Evolutionary conservation across 2,888 invertebrate species (phyloP), one percentile per base, ranked within the genome.

Genomic region (Lithophane semibrunnea): DNA sequence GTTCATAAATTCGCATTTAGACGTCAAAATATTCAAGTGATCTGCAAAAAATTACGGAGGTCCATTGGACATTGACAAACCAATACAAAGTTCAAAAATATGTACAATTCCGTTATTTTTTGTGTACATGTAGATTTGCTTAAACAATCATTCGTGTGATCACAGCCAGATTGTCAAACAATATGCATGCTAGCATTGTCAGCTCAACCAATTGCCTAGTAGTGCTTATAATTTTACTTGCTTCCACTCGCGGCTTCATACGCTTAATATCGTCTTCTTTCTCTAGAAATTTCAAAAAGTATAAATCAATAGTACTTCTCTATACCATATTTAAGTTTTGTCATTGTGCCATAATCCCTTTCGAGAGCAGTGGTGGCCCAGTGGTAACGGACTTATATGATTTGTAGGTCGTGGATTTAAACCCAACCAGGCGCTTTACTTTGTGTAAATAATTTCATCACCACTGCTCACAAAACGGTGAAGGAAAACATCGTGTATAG

Each of bases 21-120:
- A 37, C 8, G n/a, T 52, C 21, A 75, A 74, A 76, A 56, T 75
- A 73, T 75, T 44, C 42, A 24, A 73, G 13, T 29, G 1, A 58
- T 60, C 24, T 21, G n/a, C 76, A 44, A 73, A 56, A 56, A 52
- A 2, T 21, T 16, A 16, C 5, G 16, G 29, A 56, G 13, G 54
- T 75, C 44, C 16, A 58, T 7, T 60, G 13, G 16, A 18, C 29
- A 29, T 21, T 42, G 21, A 10, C 18, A 73, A 58, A 44, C 13
- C n/a, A 58, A 81, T 29, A 18, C 42, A 60, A 81, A 77, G 29
- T 73, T 73, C 42, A 81, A 52, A 37, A 56, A 29, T 29, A 77
- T 37, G 37, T 13, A 52, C 29, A 58, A 52, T 29, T 9, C 24
- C 29, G n/a, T 73, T 9, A 42, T 13, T 58, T 37, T 49, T 79